Evolutionary conservation across 2,888 invertebrate species (phyloP), one percentile per base, ranked within the genome.

Genomic region (Phyto melanocephala): DNA sequence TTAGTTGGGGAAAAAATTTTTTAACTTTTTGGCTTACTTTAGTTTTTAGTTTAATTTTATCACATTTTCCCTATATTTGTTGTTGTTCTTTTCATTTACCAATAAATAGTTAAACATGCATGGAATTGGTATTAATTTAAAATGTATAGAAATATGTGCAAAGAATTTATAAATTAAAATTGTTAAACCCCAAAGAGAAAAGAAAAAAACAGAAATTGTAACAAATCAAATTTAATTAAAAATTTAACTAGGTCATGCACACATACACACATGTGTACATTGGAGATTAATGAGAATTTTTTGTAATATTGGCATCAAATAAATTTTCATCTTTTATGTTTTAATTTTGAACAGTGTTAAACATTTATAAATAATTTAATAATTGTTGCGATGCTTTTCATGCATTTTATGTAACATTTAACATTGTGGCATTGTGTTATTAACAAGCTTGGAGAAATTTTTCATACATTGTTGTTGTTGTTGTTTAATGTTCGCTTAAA

Each of bases 11-110:
- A 47, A 6, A 3, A 76, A 77, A 24, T 72, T 79, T 86, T 86
- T 84, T 86, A 86, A 86, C 86, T 86, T 87, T 89, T 87, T 87
- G 87, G 85, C 86, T 84, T 81, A 86, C 85, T 85, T 87, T 85
- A 63, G 40, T 33, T 83, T 75, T 77, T 24, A 40, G 15, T 67
- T 76, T 17, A 56, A 63, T 70, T 65, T 70, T 50, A 58, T 54
- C 28, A 24, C 17, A 17, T 0, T 17, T 8, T 37, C 40, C 7
- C 10, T 47, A 47, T 8, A 6, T 22, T 22, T 54, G 28, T 76
- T 56, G 47, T 50, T 65, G 72, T 70, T 85, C 62, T 74, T 77
- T 84, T 76, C 10, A 77, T 80, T 47, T 76, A 28, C 75, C 37
- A 68, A 74, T 65, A 79, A 79, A 20, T 75, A 71, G 20, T 63